phyloP scores from a whole-genome alignment of 2,888 invertebrate species.

The Sympetrum striolatum region DNA sequence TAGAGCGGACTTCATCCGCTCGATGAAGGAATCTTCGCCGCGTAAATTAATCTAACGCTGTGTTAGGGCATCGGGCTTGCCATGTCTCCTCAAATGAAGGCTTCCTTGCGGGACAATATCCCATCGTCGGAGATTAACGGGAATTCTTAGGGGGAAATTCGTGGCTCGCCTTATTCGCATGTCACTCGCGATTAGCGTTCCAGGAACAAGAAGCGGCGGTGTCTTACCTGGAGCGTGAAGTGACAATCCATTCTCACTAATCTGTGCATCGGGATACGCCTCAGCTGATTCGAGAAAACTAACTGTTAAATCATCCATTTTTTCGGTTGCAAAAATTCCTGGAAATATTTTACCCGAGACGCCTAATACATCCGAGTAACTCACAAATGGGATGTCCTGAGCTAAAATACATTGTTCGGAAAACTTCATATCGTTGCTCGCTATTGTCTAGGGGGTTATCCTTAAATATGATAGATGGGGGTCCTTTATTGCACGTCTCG shows the following conservation, averaged over 20 bases:
- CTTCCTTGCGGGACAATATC: not conserved
- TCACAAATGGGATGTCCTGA: too few relatives aligned
- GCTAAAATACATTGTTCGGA: too few relatives aligned
- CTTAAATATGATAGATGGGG: not conserved
- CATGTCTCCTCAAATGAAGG: not conserved
- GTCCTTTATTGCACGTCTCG: not conserved
- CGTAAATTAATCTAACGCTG: not conserved
- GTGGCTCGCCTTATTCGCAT: not conserved
- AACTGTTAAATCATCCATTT: not conserved
- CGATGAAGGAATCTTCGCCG: not conserved
- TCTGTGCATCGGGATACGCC: not conserved
- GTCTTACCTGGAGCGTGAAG: constrained; percentile 34
- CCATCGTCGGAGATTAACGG: not conserved
- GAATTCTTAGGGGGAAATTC: not conserved
- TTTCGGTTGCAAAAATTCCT: not conserved
- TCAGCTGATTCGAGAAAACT: not conserved
- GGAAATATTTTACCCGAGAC: too few relatives aligned
- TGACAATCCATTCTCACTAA: constrained; percentile 2
- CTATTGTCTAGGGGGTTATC: too few relatives aligned
- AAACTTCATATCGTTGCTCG: too few relatives aligned
- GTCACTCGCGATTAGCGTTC: not conserved
- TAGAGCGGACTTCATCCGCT: not conserved
- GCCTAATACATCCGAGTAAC: too few relatives aligned
- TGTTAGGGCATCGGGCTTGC: not conserved
- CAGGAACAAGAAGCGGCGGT: not conserved